Evolutionary conservation across 2,113 vertebrate genomes (phyloP).

Genomic region (Pomatostomus ruficeps): DNA sequence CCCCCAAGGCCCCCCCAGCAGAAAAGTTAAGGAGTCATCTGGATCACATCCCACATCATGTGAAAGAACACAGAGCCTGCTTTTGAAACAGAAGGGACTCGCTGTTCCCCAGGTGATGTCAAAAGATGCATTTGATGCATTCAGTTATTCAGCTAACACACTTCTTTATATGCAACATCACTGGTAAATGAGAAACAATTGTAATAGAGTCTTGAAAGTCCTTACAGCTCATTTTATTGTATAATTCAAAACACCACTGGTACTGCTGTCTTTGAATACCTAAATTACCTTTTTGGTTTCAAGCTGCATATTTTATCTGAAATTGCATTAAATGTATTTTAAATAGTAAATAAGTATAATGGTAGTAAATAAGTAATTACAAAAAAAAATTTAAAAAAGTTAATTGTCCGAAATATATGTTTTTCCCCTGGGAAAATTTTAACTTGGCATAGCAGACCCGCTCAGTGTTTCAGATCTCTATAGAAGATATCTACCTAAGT

Average conservation of each 20-base stretch:
- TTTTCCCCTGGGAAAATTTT: neutral
- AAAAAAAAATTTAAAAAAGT: neutral
- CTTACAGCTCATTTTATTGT: neutral
- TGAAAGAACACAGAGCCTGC: rapidly evolving
- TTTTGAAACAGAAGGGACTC: neutral
- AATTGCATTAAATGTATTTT: neutral
- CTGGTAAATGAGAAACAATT: neutral
- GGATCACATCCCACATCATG: rapidly evolving
- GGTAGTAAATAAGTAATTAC: neutral
- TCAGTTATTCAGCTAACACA: neutral
- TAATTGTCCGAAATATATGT: neutral
- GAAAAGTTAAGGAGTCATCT: neutral
- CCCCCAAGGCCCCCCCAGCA: neutral
- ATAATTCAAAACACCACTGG: neutral
- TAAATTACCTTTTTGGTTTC: neutral
- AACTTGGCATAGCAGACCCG: neutral
- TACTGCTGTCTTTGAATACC: neutral
- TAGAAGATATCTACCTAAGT: neutral
- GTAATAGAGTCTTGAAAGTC: neutral
- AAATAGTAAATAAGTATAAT: neutral
- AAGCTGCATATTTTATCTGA: neutral
- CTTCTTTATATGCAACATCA: neutral
- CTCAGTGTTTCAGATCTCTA: neutral
- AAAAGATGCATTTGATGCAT: neutral
- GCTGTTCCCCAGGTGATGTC: neutral